Evolutionary conservation across 2,888 invertebrate genomes (phyloP).

Genomic region (Magallana nippona): DNA sequence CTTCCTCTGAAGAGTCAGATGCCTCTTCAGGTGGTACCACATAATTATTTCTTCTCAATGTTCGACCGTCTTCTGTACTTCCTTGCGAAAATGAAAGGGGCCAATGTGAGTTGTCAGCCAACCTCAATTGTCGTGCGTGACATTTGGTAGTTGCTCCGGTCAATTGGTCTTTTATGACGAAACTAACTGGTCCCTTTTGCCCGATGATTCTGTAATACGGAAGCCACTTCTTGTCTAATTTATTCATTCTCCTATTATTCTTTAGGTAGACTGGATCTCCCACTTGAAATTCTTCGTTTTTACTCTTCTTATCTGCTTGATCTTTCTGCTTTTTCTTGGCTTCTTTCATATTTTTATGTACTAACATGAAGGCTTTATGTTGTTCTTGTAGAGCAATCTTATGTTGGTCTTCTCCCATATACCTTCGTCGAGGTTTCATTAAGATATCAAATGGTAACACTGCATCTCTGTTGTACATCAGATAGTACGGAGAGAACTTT

Average conservation of each 20-base stretch:
- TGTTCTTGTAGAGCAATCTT: slow-evolving; percentile 32
- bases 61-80: background rate
- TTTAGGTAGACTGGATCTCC: slow-evolving; percentile 40
- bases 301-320: slow-evolving; percentile 29
- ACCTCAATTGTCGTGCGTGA: slow-evolving; percentile 35
- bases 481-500: slow-evolving; percentile 43
- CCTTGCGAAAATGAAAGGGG: background rate
- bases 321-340: slow-evolving; percentile 33
- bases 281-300: background rate
- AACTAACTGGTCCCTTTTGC: slow-evolving; percentile 40
- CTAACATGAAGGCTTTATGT: slow-evolving; percentile 45
- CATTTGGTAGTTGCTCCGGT: slow-evolving; percentile 27
- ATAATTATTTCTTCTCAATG: background rate
- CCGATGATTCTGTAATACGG: slow-evolving; percentile 48
- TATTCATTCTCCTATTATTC: slow-evolving; percentile 37
- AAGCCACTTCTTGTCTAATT: slow-evolving; percentile 46
- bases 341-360: slow-evolving; percentile 39
- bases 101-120: slow-evolving; percentile 31
- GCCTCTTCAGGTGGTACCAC: background rate
- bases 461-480: slow-evolving; percentile 50
- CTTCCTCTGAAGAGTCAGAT: background rate
- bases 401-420: slow-evolving; percentile 45
- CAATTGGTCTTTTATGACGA: slow-evolving; percentile 44
- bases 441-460: slow-evolving; percentile 50
- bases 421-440: slow-evolving; percentile 41